A percentile compares a stretch with the other conserved stretches of the same genome.
Evolutionary conservation across 2,113 vertebrate genomes (phyloP).

Genomic region (Zosterops pallidus): DNA sequence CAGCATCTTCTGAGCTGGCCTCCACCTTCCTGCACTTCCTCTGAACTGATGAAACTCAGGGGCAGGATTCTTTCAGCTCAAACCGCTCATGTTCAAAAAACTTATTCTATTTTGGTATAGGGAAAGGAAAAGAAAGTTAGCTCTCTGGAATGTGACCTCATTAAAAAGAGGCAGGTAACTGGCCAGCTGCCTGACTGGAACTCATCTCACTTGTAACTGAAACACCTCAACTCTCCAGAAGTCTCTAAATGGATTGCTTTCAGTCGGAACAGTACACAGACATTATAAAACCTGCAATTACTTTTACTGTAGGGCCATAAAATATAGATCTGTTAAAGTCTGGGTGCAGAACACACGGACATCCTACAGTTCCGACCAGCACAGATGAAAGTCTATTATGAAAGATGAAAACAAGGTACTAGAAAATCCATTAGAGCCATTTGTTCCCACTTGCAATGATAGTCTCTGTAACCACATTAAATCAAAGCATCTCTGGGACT

Average conservation of each 20-base stretch:
- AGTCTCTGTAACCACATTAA: slow-evolving; percentile 32
- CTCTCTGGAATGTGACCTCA: background rate
- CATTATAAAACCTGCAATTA: slow-evolving; percentile 68
- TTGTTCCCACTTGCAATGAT: slow-evolving; percentile 51
- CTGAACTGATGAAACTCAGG: background rate
- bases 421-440: slow-evolving; percentile 66
- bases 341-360: slow-evolving; percentile 56
- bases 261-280: slow-evolving; percentile 37
- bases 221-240: slow-evolving; percentile 44
- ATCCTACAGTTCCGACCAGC: slow-evolving; percentile 58
- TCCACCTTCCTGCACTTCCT: background rate
- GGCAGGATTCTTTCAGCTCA: background rate
- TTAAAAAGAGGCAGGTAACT: slow-evolving; percentile 36
- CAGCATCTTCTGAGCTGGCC: background rate
- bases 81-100: background rate
- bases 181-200: background rate
- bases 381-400: slow-evolving; percentile 63
- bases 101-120: background rate
- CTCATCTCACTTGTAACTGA: slow-evolving; percentile 33
- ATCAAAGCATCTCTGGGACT: slow-evolving; percentile 6
- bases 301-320: slow-evolving; percentile 70
- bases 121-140: background rate
- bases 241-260: slow-evolving; percentile 69
- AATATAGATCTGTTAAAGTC: slow-evolving; percentile 70
- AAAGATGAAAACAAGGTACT: slow-evolving; percentile 72